Percentiles rank a stretch among this genome's conserved stretches.
Evolutionary conservation across 2,113 vertebrate genomes (phyloP).

Genomic region (Lonchura striata): DNA sequence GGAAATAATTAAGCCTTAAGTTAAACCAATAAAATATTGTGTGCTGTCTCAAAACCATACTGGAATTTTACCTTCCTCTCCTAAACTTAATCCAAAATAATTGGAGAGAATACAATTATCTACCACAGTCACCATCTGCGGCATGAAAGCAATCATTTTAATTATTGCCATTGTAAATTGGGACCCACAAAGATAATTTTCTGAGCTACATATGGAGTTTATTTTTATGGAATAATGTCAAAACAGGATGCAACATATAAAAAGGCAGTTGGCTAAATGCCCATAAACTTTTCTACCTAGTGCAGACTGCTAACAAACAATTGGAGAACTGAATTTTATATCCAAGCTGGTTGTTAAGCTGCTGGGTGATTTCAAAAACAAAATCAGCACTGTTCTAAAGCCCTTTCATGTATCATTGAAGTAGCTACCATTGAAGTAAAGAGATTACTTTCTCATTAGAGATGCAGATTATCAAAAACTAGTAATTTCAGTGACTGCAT

Average conservation of each 20-base stretch:
- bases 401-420: slow-evolving; percentile 27
- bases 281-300: neutral
- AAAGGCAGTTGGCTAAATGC: neutral
- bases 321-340: neutral
- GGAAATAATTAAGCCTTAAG: neutral
- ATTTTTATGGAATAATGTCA: neutral
- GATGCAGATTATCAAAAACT: slow-evolving; percentile 18
- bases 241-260: slow-evolving; percentile 10
- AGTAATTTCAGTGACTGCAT: neutral
- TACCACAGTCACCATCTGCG: slow-evolving; percentile 46
- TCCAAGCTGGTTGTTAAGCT: neutral
- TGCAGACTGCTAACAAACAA: neutral
- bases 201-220: slow-evolving; percentile 11
- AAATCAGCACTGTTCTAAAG: neutral
- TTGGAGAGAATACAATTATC: slow-evolving; percentile 40
- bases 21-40: neutral
- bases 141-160: slow-evolving; percentile 46
- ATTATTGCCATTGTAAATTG: slow-evolving; percentile 47
- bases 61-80: neutral
- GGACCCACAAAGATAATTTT: neutral
- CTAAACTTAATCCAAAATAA: slow-evolving; percentile 49
- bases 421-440: slow-evolving; percentile 3
- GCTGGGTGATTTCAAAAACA: neutral
- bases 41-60: neutral
- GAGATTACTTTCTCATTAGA: slow-evolving; percentile 10